Percentiles rank a stretch among this genome's conserved stretches.
Evolutionary conservation across 1,140 invertebrate genomes (phyloP).

Genomic region (Marisa cornuarietis): DNA sequence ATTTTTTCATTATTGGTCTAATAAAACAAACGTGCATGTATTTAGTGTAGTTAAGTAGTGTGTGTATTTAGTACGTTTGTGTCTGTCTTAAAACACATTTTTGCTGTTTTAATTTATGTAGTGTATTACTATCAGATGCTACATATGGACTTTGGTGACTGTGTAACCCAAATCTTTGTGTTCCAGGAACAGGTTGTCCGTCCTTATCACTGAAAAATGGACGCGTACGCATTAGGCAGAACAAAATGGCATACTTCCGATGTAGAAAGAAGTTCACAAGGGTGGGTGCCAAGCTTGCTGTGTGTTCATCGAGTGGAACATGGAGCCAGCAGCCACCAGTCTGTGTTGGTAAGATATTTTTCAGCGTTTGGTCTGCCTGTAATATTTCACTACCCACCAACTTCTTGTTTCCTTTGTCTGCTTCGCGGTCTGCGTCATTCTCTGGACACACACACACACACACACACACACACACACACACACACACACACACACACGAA

Average conservation of each 20-base stretch:
- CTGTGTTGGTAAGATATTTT: conserved; percentile 24
- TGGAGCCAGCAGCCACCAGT: conserved; percentile 32
- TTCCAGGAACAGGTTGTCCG: conserved; percentile 10
- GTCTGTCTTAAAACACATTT: no score
- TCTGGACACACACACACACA: background rate
- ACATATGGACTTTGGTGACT: no score
- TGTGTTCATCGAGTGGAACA: conserved; percentile 16
- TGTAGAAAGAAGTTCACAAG: conserved; percentile 28
- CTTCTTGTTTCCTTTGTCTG: background rate
- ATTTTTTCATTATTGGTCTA: no score
- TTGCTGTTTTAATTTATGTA: no score
- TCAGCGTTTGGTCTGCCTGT: background rate
- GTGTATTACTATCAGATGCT: no score
- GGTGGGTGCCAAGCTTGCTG: conserved; percentile 27
- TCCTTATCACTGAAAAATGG: conserved; percentile 14
- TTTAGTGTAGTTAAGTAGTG: no score
- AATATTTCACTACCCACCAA: background rate
- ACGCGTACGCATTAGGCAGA: conserved; percentile 16
- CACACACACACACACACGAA: background rate
- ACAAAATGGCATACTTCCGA: conserved; percentile 24
- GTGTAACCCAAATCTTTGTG: background rate
- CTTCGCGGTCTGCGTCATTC: no score
- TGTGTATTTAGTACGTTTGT: no score
- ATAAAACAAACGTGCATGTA: no score
- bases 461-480: background rate